Evolutionary conservation across 2,113 vertebrate genomes (phyloP).

Genomic region (Stegastes partitus): DNA sequence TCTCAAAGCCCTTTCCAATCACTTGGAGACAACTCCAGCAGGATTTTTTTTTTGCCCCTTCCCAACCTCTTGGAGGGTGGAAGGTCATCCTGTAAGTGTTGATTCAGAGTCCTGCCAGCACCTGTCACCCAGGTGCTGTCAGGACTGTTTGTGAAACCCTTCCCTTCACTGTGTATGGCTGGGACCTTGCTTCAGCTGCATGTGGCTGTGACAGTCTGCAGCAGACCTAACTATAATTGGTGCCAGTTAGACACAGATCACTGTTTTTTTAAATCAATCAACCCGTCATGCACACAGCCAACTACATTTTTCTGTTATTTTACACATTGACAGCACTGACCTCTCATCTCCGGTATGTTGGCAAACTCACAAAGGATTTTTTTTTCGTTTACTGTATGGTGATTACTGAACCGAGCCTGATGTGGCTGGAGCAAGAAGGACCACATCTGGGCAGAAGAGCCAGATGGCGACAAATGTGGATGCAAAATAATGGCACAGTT

Average conservation of each 20-base stretch:
- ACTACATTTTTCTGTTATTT: conserved; percentile 27
- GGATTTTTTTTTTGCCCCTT: conserved; percentile 5
- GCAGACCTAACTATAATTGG: conserved; percentile 64
- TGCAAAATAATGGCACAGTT: conserved; percentile 31
- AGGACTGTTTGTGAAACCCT: conserved; percentile 67
- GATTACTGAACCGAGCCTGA: conserved; percentile 9
- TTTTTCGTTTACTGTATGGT: neutral
- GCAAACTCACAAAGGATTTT: neutral
- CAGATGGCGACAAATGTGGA: conserved; percentile 41
- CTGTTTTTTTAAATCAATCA: conserved; percentile 45
- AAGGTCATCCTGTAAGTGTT: conserved; percentile 67
- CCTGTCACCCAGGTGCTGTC: conserved; percentile 63
- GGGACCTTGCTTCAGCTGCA: conserved; percentile 31
- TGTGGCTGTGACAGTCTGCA: conserved; percentile 41
- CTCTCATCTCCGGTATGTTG: conserved; percentile 22
- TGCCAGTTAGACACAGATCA: conserved; percentile 56
- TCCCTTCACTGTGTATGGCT: conserved; percentile 34
- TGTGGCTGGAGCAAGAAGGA: conserved; percentile 42
- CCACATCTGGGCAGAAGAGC: conserved; percentile 59
- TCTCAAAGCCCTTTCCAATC: conserved; percentile 29
- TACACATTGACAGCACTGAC: conserved; percentile 10
- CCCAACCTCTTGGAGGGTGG: conserved; percentile 33
- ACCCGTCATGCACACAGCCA: neutral
- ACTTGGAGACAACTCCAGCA: conserved; percentile 27
- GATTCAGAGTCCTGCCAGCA: conserved; percentile 51